Evolutionary conservation across 2,888 invertebrate genomes (phyloP).

Genomic region (Uropetala carovei): DNA sequence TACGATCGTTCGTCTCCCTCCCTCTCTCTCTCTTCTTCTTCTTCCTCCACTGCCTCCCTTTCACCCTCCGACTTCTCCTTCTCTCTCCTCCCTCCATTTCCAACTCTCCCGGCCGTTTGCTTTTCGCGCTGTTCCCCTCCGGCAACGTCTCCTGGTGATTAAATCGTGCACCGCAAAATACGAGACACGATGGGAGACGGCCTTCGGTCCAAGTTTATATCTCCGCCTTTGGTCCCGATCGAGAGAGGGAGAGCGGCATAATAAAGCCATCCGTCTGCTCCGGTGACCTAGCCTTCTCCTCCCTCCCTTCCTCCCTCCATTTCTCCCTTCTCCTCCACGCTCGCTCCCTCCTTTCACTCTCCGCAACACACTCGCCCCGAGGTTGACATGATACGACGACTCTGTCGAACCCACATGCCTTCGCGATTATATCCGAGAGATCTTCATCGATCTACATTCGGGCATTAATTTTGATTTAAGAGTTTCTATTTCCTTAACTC

Average conservation of each 20-base stretch:
- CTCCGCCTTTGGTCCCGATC: constrained; percentile 28
- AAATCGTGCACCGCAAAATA: constrained; percentile 60
- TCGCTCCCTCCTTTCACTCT: neutral
- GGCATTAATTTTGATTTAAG: too few relatives aligned
- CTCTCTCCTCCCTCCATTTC: neutral
- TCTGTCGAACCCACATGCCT: too few relatives aligned
- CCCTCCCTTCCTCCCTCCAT: neutral
- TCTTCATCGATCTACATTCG: too few relatives aligned
- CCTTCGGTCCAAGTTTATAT: constrained; percentile 13
- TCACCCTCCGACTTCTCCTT: neutral
- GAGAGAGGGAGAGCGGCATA: neutral
- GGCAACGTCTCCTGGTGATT: constrained; percentile 49
- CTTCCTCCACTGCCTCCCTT: neutral
- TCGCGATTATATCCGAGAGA: too few relatives aligned
- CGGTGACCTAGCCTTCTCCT: neutral
- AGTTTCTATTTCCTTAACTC: too few relatives aligned
- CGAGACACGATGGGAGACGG: constrained; percentile 31
- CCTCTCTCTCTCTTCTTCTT: neutral
- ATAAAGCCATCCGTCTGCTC: constrained; percentile 43
- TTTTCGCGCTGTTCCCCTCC: neutral
- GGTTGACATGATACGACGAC: neutral
- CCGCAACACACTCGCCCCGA: neutral
- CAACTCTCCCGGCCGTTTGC: neutral
- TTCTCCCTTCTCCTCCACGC: neutral
- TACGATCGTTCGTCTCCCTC: neutral